Evolutionary conservation across 2,113 vertebrate species (phyloP), one percentile per base, ranked within the genome.

Genomic region (Picathartes gymnocephalus): DNA sequence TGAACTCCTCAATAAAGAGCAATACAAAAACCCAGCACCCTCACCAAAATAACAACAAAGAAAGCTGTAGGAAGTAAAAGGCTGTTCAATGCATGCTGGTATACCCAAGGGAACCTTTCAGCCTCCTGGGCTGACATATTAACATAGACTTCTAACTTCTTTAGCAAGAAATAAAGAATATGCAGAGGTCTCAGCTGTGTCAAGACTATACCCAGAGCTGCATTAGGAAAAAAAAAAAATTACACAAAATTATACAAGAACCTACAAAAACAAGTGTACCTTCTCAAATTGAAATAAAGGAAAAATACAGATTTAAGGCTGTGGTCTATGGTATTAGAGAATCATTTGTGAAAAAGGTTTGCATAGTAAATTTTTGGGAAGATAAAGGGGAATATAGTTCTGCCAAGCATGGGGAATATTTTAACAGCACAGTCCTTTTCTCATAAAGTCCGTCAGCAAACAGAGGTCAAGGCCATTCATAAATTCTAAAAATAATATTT

Each of bases 401-500:
- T 81, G 37, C 33, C 42, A 71, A 74, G 44, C 40, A 81, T 1
- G 6, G 44, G 62, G 71, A 94, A 15, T 66, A 96, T 88, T 95
- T 88, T 92, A 95, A 90, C 85, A 88, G 64, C 56, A 33, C 1
- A 6, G 68, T 71, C 66, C 71, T 68, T 74, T 86, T 88, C 86
- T 82, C 65, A 60, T 79, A 14, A 94, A 92, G 92, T 81, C 88
- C 47, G 0, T 73, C 94, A 94, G 81, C 87, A 95, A 95, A 85
- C 81, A 92, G 79, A 93, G 92, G 93, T 96, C 90, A 90, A 95
- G 94, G 95, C 79, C 56, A 95, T 96, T 95, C 79, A 96, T 88
- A 95, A 96, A 95, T 94, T 96, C 82, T 92, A 96, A 94, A 95
- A 97, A 92, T 96, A 95, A 91, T 97, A 93, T 97, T 96, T 96